phyloP scores from a whole-genome alignment of 2,113 vertebrate species.

The Saguinus midas region DNA sequence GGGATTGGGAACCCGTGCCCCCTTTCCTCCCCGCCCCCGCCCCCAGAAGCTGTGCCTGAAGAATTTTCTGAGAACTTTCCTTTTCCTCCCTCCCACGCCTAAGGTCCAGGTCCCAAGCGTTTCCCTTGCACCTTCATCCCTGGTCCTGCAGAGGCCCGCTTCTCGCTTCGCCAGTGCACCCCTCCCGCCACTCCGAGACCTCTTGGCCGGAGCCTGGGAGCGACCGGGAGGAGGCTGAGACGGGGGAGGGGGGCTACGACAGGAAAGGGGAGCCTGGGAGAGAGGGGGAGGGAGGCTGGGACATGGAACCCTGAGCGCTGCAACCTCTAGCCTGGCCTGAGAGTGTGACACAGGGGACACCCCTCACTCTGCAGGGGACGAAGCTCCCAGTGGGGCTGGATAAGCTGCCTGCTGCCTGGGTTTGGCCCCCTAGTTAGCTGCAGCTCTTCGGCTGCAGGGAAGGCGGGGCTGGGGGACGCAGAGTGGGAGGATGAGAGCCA shows the following conservation, averaged over 20 bases:
- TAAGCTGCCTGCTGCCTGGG: too few relatives aligned
- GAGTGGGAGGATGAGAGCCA: background rate
- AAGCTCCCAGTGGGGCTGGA: too few relatives aligned
- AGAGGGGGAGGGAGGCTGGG: background rate
- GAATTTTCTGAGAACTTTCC: background rate
- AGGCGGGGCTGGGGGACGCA: background rate
- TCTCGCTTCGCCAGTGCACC: background rate
- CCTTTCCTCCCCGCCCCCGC: accelerated
- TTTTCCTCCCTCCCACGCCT: background rate
- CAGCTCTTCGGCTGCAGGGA: background rate
- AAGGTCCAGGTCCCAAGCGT: accelerated
- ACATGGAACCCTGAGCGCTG: too few relatives aligned
- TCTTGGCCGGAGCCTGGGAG: background rate
- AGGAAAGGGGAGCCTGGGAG: background rate
- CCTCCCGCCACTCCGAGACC: accelerated
- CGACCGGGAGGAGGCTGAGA: background rate
- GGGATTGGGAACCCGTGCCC: background rate
- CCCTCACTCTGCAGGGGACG: too few relatives aligned
- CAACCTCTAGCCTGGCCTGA: background rate
- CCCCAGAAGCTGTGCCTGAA: background rate
- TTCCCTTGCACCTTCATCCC: background rate
- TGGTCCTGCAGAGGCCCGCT: too few relatives aligned
- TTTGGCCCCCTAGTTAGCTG: too few relatives aligned
- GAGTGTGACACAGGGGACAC: too few relatives aligned
- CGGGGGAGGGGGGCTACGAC: too few relatives aligned